Evolutionary conservation across 1,140 invertebrate genomes (phyloP), one percentile per base, ranked within the genome.

Genomic region (Heliothis subflexa): DNA sequence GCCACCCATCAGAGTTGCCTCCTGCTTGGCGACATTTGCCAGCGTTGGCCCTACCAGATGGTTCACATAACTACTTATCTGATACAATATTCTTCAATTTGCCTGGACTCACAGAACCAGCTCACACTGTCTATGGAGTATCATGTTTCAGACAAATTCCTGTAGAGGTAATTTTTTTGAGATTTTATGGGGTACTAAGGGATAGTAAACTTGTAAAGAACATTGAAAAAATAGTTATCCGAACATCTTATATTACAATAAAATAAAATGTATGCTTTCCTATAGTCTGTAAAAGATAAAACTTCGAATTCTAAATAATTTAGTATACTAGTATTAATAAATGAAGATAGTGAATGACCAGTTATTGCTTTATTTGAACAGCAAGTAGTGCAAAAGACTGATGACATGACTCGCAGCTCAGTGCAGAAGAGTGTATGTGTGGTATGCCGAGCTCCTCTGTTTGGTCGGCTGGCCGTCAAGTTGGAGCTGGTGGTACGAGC

Each of bases 121-220:
- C 97, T 73, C 96, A 97, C 84, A 99, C 99, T 54, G 96, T 99
- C 11, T 99, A 97, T 96, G 99, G 99, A 10, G 97, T 99, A 78
- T 99, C 99, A 18, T 99, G 99, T 95, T 99, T 99, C 93, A 96
- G 98, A 81, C 99, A 99, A 95, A 99, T 99, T 86, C 97, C 98
- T 85, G 97, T 99, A 14, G 98, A 99, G 95, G 98, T 99, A 95
- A 81, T 64, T 54, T 68, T n/a, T 28, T 57, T 73, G 5, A 25
- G 40, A 11, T 40, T 40, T 40, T 40, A 9, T 40, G 5, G 9
- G 33, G 5, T 9, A 0, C 33, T 40, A 9, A 7, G 33, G 33
- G 0, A 33, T 33, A 40, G 33, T 40, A 9, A 9, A 40, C 4
- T 40, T 40, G 33, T 9, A 5, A 0, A 40, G 9, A 9, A 40